Evolutionary conservation across 2,888 invertebrate species (phyloP).

Genomic region (Marasmarcha lunaedactyla): DNA sequence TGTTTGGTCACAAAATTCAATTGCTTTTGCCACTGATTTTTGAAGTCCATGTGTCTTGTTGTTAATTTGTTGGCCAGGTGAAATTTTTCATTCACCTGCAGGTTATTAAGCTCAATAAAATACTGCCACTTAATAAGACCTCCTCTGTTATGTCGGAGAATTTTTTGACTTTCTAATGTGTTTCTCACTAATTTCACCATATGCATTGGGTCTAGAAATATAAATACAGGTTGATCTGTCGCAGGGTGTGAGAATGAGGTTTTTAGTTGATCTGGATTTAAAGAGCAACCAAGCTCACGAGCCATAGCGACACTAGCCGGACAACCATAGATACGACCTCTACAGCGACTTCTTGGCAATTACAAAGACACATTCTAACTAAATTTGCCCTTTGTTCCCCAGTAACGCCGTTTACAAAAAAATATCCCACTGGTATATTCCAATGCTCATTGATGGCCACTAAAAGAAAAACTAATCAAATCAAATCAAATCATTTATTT

Average conservation of each 20-base stretch:
- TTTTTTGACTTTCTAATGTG: not conserved
- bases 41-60: conserved; percentile 7
- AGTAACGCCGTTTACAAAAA: conserved; percentile 11
- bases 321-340: conserved; percentile 12
- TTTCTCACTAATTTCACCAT: not conserved
- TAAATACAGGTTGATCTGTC: not conserved
- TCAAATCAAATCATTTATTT: no score
- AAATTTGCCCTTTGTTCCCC: not conserved
- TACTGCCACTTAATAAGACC: not conserved
- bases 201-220: not conserved
- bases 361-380: not conserved
- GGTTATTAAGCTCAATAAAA: not conserved
- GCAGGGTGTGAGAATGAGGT: conserved; percentile 8
- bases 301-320: conserved; percentile 9
- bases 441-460: conserved; percentile 10
- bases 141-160: not conserved
- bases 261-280: not conserved
- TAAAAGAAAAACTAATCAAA: conserved; percentile 13
- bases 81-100: conserved; percentile 9
- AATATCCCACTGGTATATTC: conserved; percentile 15
- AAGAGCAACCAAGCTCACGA: conserved; percentile 7
- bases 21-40: conserved; percentile 4
- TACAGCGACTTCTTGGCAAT: not conserved
- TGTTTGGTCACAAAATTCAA: conserved; percentile 7
- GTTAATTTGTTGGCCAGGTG: conserved; percentile 10